Evolutionary conservation across 1,140 invertebrate genomes (phyloP).

Genomic region (Euura lappo): DNA sequence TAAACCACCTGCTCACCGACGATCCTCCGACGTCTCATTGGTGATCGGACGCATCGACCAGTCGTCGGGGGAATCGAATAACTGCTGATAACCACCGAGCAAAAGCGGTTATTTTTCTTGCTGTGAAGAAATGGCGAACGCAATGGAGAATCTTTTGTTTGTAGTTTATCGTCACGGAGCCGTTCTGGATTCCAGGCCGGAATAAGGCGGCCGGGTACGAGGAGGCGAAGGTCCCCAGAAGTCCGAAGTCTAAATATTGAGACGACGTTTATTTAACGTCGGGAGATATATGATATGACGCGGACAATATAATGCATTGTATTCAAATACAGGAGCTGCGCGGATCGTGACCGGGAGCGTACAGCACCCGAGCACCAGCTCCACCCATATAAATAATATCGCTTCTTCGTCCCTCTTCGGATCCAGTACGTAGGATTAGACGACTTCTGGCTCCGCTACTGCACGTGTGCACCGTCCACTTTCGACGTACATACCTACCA

Average conservation of each 20-base stretch:
- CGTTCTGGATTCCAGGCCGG: too few species aligned
- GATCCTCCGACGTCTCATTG: background rate
- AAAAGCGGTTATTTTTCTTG: too few species aligned
- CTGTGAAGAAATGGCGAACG: too few species aligned
- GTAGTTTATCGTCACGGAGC: too few species aligned
- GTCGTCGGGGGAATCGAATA: constrained; percentile 46
- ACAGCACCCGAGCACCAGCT: constrained; percentile 19
- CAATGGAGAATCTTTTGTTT: too few species aligned
- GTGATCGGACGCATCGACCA: background rate
- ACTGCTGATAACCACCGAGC: constrained; percentile 20
- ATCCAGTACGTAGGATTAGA: constrained; percentile 35
- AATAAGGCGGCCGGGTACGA: background rate
- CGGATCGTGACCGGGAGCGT: constrained; percentile 58
- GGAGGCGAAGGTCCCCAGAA: background rate
- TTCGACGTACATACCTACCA: constrained; percentile 2
- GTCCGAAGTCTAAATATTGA: constrained; percentile 58
- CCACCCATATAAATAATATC: constrained; percentile 47
- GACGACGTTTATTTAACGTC: constrained; percentile 59
- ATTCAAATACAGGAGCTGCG: constrained; percentile 61
- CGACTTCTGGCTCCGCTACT: constrained; percentile 7
- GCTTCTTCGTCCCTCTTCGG: constrained; percentile 10
- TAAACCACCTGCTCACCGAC: constrained; percentile 1
- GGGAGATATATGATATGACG: constrained; percentile 62
- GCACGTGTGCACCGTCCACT: background rate
- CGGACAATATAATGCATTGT: constrained; percentile 64